Evolutionary conservation across 2,888 invertebrate species (phyloP).

Genomic region (Epicampocera succincta): DNA sequence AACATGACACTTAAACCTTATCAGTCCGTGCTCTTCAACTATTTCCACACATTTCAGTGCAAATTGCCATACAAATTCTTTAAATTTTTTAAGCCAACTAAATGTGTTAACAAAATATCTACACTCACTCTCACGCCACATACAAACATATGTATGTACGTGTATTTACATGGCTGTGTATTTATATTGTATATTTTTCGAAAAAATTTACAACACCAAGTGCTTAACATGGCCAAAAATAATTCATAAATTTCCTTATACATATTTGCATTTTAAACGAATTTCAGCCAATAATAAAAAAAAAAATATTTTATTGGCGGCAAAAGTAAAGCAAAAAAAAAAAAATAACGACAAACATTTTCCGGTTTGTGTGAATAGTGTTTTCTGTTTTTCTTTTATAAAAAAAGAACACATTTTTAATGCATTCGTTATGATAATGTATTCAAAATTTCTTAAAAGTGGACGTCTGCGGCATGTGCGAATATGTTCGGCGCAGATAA

Average conservation of each 20-base stretch:
- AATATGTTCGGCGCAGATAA: neutral
- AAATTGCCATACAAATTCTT: slow-evolving; percentile 53
- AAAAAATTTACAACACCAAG: slow-evolving; percentile 25
- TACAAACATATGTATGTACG: slow-evolving; percentile 5
- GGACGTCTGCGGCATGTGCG: neutral
- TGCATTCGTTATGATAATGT: slow-evolving; percentile 5
- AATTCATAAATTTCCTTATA: slow-evolving; percentile 39
- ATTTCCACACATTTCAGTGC: slow-evolving; percentile 13
- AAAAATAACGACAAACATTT: slow-evolving; percentile 44
- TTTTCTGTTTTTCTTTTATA: too few relatives aligned
- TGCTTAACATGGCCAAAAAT: slow-evolving; percentile 39
- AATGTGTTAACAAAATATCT: slow-evolving; percentile 5
- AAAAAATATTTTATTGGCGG: slow-evolving; percentile 9
- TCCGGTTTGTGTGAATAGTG: neutral
- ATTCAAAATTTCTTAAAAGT: neutral
- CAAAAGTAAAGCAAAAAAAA: neutral
- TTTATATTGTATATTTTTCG: neutral
- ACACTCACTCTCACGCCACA: too few relatives aligned
- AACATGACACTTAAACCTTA: too few relatives aligned
- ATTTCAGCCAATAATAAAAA: neutral
- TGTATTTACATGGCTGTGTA: slow-evolving; percentile 6
- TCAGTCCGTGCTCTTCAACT: slow-evolving; percentile 11
- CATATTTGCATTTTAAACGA: slow-evolving; percentile 5
- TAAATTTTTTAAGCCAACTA: slow-evolving; percentile 51
- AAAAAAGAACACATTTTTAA: neutral